phyloP scores from a whole-genome alignment of 2,113 vertebrate species.

The Thalassarche chlororhynchos region DNA sequence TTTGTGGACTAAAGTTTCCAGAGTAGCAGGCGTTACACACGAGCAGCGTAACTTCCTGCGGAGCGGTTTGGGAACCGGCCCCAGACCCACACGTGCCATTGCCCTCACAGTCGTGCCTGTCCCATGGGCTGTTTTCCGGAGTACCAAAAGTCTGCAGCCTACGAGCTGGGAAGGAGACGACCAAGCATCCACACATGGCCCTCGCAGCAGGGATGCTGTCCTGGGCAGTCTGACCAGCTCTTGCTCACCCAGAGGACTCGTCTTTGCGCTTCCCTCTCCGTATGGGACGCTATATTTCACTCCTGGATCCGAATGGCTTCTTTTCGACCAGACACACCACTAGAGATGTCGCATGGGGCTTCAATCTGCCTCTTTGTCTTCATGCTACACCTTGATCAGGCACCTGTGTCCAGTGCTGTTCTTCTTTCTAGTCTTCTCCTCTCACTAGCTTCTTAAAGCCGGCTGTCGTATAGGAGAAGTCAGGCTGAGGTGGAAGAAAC shows the following conservation, averaged over 20 bases:
- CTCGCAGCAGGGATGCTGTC: not conserved
- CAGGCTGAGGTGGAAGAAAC: not conserved
- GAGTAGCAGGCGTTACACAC: not conserved
- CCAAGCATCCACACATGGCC: fast-evolving
- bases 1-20: not conserved
- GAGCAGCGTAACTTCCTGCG: not conserved
- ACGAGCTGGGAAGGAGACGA: not conserved
- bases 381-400: not conserved
- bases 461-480: fast-evolving
- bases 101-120: not conserved
- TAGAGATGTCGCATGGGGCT: not conserved
- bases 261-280: not conserved
- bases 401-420: not conserved
- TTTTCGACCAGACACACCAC: not conserved
- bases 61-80: not conserved
- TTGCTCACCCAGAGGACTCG: not conserved
- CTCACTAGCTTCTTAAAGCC: not conserved
- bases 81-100: fast-evolving
- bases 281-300: not conserved
- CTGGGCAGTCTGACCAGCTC: not conserved
- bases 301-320: not conserved
- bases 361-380: not conserved
- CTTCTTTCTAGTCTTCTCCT: not conserved
- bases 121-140: fast-evolving
- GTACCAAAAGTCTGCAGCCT: not conserved